A percentile compares a stretch with the other conserved stretches of the same genome.
Evolutionary conservation across 1,140 invertebrate genomes (phyloP).

Genomic region (Sesamia nonagrioides): DNA sequence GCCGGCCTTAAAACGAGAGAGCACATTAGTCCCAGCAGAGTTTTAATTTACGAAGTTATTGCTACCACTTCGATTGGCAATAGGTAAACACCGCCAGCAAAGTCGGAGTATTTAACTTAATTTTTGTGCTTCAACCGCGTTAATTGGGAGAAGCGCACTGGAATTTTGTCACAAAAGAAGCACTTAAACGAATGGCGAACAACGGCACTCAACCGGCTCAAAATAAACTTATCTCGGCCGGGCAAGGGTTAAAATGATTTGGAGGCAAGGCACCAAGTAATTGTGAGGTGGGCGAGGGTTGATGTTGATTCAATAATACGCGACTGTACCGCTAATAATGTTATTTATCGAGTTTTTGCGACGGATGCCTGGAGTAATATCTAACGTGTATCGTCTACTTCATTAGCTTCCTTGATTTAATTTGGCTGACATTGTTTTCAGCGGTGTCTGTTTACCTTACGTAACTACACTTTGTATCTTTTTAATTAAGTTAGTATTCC

Average conservation of each 20-base stretch:
- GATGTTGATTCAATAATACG: conserved; percentile 79
- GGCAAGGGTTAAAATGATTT: conserved; percentile 85
- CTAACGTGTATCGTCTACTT: conserved; percentile 9
- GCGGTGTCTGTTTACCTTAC: background rate
- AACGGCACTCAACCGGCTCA: conserved; percentile 80
- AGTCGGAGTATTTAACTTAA: conserved; percentile 84
- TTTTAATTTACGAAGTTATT: conserved; percentile 82
- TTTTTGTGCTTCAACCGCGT: conserved; percentile 80
- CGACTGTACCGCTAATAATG: conserved; percentile 79
- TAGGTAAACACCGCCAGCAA: conserved; percentile 79
- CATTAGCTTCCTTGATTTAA: conserved; percentile 30
- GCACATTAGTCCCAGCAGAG: conserved; percentile 66
- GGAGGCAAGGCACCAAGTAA: conserved; percentile 71
- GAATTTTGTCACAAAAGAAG: conserved; percentile 85
- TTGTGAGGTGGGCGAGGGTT: conserved; percentile 79
- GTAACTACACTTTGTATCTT: background rate
- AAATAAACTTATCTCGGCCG: conserved; percentile 85
- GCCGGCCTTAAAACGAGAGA: conserved; percentile 54
- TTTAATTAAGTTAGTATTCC: background rate
- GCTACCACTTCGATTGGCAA: conserved; percentile 75
- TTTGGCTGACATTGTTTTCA: conserved; percentile 26
- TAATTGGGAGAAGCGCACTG: conserved; percentile 81
- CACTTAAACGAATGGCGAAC: conserved; percentile 80
- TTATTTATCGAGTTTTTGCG: conserved; percentile 81
- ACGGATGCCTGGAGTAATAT: conserved; percentile 61